Base-by-base conservation (phyloP, 2,113 vertebrate species). In the Anas platyrhynchos region DNA sequence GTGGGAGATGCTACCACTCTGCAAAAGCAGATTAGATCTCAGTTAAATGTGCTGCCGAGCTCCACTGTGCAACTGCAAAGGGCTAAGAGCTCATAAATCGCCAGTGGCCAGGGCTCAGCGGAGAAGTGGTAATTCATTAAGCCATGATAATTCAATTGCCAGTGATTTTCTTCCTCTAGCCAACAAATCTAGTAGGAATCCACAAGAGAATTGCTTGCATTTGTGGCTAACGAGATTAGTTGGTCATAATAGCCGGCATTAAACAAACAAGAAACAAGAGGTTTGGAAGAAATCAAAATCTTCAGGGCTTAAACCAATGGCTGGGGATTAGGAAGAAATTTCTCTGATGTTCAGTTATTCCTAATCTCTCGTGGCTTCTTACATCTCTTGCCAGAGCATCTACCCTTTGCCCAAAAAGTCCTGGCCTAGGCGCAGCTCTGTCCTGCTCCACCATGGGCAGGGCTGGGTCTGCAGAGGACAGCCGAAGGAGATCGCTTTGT, bases 201-300 rank as follows among this genome's bases (percentile, higher is more conserved):
- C 66, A 62, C 36, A 80, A 54, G 18, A 75, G 38, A 78, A 86
- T 48, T 75, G 23, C 23, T 78, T 36, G 62, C n/a, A 54, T 87
- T 86, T 73, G 72, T 29, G 41, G 62, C 67, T 76, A 72, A 73
- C 58, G 86, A 55, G 74, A 85, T 84, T 46, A 95, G 69, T 54
- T 78, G 36, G 72, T 91, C 61, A 27, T 22, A 75, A 90, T n/a
- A 90, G 58, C 34, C 50, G 63, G 31, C 29, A 87, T 54, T 59
- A 94, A 93, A 79, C 66, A 88, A 95, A 89, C 67, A 71, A 76
- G 74, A 93, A 84, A 34, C 7, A 82, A 76, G 86, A 73, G 56
- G n/a, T 50, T 89, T 94, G 66, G 83, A 89, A 17, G 13, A 65
- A 81, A 68, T 46, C 38, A 69, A 80, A 91, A 46, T 84, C 69